Conservation (phyloP, 2,113 vertebrate genomes). For the Mesoclemmys tuberculata region DNA sequence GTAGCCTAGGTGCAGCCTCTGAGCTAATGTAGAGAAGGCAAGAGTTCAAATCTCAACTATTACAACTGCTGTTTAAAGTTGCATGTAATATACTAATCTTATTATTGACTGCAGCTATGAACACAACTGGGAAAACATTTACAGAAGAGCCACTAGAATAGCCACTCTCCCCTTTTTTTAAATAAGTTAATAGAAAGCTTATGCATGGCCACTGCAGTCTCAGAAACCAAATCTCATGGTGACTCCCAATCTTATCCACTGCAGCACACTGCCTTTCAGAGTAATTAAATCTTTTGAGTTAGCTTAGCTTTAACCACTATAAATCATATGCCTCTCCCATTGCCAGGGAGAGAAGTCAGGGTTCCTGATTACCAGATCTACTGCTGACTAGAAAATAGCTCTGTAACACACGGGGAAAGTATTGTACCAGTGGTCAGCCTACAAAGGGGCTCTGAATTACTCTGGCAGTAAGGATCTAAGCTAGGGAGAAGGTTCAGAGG, state of each 20-base stretch:
- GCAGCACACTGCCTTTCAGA: not conserved
- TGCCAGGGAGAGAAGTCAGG: not conserved
- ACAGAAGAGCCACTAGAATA: not conserved
- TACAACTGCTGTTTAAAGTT: not conserved
- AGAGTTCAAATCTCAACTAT: not conserved
- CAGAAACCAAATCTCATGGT: no score
- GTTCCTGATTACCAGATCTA: not conserved
- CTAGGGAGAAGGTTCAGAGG: not conserved
- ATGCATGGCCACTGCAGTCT: no score
- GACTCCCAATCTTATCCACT: not conserved
- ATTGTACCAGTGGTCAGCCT: not conserved
- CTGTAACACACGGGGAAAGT: rapidly evolving
- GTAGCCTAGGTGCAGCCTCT: not conserved
- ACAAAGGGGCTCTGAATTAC: not conserved
- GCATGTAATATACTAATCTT: not conserved
- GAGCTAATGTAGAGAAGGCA: not conserved
- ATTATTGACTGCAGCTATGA: not conserved
- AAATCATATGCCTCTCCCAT: not conserved
- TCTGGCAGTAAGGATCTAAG: not conserved
- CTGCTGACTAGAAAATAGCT: not conserved
- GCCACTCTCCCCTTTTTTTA: not conserved
- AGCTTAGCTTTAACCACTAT: not conserved
- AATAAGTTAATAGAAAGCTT: not conserved
- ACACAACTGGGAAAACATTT: not conserved
- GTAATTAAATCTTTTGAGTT: not conserved